phyloP scores from a whole-genome alignment of 2,888 invertebrate genomes.

The Agrotis clavis region DNA sequence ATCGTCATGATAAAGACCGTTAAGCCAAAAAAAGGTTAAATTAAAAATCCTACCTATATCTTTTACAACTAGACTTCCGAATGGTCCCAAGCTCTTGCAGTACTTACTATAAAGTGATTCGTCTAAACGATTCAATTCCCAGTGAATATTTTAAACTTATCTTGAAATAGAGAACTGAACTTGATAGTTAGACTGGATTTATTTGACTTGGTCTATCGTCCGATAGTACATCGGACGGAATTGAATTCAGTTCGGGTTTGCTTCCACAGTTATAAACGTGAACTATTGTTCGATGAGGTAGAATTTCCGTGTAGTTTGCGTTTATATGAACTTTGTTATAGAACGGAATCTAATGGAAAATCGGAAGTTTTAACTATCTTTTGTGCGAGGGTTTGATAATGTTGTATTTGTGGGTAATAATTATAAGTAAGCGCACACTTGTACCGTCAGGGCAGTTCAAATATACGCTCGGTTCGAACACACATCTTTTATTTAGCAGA shows the following conservation, averaged over 20 bases:
- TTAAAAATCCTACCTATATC: too few species aligned
- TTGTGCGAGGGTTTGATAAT: too few species aligned
- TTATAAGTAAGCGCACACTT: too few species aligned
- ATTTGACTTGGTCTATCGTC: conserved; percentile 54
- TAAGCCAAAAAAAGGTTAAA: too few species aligned
- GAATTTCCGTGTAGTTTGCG: conserved; percentile 10
- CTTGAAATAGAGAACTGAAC: conserved; percentile 37
- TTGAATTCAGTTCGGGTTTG: conserved; percentile 53
- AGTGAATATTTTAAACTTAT: conserved; percentile 56
- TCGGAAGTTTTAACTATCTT: too few species aligned
- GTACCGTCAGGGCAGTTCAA: too few species aligned
- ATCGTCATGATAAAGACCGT: too few species aligned
- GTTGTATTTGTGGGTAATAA: too few species aligned
- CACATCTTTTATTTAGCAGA: too few species aligned
- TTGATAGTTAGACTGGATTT: conserved; percentile 56
- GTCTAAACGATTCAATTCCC: conserved; percentile 32
- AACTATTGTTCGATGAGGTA: conserved; percentile 35
- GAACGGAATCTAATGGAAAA: background rate
- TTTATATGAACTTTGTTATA: background rate
- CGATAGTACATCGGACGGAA: conserved; percentile 38
- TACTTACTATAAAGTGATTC: background rate
- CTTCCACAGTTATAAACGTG: conserved; percentile 28
- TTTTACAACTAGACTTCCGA: too few species aligned
- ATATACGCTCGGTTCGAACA: too few species aligned
- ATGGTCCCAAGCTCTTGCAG: too few species aligned